phyloP scores from a whole-genome alignment of 37 sponge, comb jelly and placozoan species.

The Agelas oroides region DNA sequence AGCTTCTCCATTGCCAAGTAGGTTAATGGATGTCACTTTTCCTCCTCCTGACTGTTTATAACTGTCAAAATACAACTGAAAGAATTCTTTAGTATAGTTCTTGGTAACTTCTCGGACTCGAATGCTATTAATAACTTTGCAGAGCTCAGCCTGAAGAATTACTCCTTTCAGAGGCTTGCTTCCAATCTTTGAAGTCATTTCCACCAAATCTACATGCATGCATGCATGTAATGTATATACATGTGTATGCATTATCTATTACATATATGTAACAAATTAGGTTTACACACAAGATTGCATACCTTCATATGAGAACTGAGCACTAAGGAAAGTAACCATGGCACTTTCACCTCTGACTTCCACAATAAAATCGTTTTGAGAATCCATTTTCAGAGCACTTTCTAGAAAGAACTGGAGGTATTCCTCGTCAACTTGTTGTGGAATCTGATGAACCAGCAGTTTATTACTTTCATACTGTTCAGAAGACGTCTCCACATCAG shows the following conservation, averaged over 20 bases:
- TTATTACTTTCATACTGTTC: not conserved
- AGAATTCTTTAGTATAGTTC: constrained; percentile 43
- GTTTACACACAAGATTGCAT: not conserved
- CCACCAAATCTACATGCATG: not conserved
- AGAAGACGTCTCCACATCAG: not conserved
- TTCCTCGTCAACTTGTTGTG: not conserved
- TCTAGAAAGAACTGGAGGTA: not conserved
- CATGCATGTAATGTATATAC: not conserved
- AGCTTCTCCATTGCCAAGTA: constrained; percentile 56
- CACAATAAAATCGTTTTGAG: not conserved
- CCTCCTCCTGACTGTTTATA: constrained; percentile 50
- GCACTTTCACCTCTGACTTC: not conserved
- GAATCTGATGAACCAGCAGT: not conserved
- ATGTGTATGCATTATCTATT: not conserved
- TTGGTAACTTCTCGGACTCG: constrained; percentile 12
- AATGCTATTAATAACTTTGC: constrained; percentile 1
- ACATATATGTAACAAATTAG: not conserved
- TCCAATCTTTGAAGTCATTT: not conserved
- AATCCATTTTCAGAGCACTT: not conserved
- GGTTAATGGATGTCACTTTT: not conserved
- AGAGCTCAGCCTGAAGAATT: constrained; percentile 12
- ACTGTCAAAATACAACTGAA: constrained; percentile 45
- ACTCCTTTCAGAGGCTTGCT: constrained; percentile 1
- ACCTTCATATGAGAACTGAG: no score
- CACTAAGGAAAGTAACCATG: not conserved